Evolutionary conservation across 2,113 vertebrate species (phyloP).

Genomic region (Oenanthe oenanthe): DNA sequence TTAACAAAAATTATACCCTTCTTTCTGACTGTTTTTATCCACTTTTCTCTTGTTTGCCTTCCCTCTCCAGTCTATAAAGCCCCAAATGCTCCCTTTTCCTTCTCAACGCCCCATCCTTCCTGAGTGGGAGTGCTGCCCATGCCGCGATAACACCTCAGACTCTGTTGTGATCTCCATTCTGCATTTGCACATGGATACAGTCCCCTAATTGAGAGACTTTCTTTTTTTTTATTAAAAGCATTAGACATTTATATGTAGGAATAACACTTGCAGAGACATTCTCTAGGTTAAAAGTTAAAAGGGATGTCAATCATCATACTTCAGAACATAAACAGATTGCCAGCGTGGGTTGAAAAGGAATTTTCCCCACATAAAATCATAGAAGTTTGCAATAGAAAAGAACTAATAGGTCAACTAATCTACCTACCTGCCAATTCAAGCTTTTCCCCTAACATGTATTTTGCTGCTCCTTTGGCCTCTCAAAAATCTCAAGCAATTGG

Average conservation of each 20-base stretch:
- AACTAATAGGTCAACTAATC: conserved; percentile 68
- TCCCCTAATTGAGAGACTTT: conserved; percentile 63
- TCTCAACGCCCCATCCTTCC: conserved; percentile 50
- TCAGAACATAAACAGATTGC: conserved; percentile 76
- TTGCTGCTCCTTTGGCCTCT: conserved; percentile 27
- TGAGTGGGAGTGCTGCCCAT: conserved; percentile 69
- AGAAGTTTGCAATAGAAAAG: conserved; percentile 60
- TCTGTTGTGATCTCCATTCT: conserved; percentile 67
- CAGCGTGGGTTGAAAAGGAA: conserved; percentile 75
- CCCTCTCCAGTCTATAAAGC: background rate
- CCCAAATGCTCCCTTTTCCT: conserved; percentile 58
- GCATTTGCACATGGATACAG: conserved; percentile 67
- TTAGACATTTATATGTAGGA: conserved; percentile 72
- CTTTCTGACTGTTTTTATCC: background rate
- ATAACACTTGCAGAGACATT: conserved; percentile 74
- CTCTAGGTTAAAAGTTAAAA: conserved; percentile 75
- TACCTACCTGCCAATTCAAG: conserved; percentile 62
- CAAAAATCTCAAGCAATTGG: conserved; percentile 20
- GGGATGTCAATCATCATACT: conserved; percentile 74
- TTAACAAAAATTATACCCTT: background rate
- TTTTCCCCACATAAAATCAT: conserved; percentile 65
- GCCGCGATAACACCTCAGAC: conserved; percentile 69
- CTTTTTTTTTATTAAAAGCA: conserved; percentile 66
- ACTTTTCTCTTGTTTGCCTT: background rate
- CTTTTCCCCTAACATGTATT: conserved; percentile 35